Conservation (phyloP, 2,797 vertebrate species). For the Hoplostethus atlanticus region DNA sequence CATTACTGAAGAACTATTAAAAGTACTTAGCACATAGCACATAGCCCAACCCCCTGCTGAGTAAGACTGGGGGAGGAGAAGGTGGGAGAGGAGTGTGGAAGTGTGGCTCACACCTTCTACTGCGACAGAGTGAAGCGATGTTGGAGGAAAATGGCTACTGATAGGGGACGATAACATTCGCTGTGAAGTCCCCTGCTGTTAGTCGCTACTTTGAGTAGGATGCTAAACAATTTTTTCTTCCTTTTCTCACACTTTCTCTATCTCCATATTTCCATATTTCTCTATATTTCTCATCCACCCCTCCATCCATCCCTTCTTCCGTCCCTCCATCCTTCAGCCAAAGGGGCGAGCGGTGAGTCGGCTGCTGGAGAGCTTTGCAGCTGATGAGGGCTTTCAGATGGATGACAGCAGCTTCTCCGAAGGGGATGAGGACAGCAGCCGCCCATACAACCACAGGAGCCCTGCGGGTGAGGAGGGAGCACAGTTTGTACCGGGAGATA, state of each 20-base stretch:
- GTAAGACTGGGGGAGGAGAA: constrained; percentile 50
- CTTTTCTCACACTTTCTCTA: constrained; percentile 40
- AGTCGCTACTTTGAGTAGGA: constrained; percentile 42
- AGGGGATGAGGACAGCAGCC: constrained; percentile 89
- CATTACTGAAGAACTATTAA: constrained; percentile 61
- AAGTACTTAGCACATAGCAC: constrained; percentile 61
- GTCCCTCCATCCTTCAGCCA: constrained; percentile 63
- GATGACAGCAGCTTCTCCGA: constrained; percentile 98
- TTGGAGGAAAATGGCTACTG: constrained; percentile 37
- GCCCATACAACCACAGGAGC: constrained; percentile 79
- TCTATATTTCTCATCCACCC: constrained; percentile 16
- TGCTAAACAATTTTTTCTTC: constrained; percentile 42
- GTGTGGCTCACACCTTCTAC: constrained; percentile 64
- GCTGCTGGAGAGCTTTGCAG: constrained; percentile 95
- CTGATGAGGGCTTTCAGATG: constrained; percentile 96
- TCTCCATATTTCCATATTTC: not conserved
- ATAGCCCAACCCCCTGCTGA: constrained; percentile 61
- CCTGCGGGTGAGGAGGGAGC: constrained; percentile 83
- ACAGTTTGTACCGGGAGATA: too few relatives aligned
- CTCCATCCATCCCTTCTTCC: constrained; percentile 28
- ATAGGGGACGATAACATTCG: constrained; percentile 29
- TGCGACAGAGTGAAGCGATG: constrained; percentile 53
- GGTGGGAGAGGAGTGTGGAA: constrained; percentile 20
- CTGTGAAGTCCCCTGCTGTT: constrained; percentile 45
- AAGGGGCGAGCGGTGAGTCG: constrained; percentile 96